Base-by-base conservation (phyloP, 2,113 vertebrate genomes). In the Oxygymnocypris stewartii region DNA sequence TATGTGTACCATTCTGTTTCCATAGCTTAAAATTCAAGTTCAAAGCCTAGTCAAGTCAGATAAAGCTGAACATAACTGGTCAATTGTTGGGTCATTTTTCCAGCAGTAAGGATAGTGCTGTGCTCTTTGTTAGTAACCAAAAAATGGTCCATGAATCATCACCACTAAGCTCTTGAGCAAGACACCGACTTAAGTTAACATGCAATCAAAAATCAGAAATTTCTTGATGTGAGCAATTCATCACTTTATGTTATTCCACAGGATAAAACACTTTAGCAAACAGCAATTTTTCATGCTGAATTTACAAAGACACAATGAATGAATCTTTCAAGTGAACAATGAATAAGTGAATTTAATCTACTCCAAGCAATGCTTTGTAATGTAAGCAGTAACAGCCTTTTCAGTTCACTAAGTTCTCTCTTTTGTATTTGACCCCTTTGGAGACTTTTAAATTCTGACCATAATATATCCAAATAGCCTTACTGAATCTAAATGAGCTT, bases 1-100 rank as follows among this genome's bases (percentile, higher is more conserved):
- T 78, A 12, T 78, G 28, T 54, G 47, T 78, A 54, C 54, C 49
- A 78, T 78, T 78, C 28, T 20, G 28, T 51, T 78, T 51, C 44
- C 3, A 10, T 25, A 16, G 18, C 23, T 28, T 1, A 51, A 20
- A 77, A 77, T 77, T 28, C 75, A 51, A 80, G 35, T 63, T 80
- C 18, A 61, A 25, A 63, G 13, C 23, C 25, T 51, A 31, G 3
- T 51, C 7, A 78, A 78, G 28, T 20, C 25, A 54, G 18, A 20
- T 35, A 49, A 47, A 0, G 31, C 31, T 75, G n/a, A 8, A 49
- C n/a, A 76, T 25, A 49, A 28, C 73, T 23, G 1, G 23, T 75
- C 12, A 75, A 8, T 23, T 25, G 74, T 16, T 47, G 73, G 40
- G 23, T 47, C 1, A 47, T 44, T 76, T n/a, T 4, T 74, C 35